phyloP scores from a whole-genome alignment of 2,888 invertebrate genomes.

The Bellardia pandia region DNA sequence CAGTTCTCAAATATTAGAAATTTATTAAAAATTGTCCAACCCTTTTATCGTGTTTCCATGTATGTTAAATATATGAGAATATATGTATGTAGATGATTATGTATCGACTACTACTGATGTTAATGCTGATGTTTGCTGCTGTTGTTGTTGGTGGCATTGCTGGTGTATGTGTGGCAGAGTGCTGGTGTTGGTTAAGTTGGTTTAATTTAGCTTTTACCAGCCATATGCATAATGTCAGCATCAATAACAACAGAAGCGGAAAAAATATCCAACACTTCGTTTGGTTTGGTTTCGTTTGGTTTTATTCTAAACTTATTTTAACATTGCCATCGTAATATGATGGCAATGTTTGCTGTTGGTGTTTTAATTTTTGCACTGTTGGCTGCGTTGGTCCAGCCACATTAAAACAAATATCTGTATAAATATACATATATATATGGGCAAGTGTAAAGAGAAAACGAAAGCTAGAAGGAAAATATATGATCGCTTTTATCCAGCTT shows the following conservation, averaged over 20 bases:
- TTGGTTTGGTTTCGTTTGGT: slow-evolving; percentile 38
- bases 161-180: not conserved
- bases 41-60: not conserved
- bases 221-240: slow-evolving; percentile 66
- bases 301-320: slow-evolving; percentile 29
- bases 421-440: too few species aligned
- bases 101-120: not conserved
- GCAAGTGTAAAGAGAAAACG: slow-evolving; percentile 32
- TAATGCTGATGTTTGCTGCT: not conserved
- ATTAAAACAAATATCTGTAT: slow-evolving; percentile 33
- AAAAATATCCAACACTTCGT: slow-evolving; percentile 57
- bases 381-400: not conserved
- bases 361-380: slow-evolving; percentile 12
- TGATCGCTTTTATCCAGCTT: slow-evolving; percentile 14
- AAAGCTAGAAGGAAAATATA: slow-evolving; percentile 42
- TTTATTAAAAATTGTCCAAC: not conserved
- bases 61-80: not conserved
- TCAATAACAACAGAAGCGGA: slow-evolving; percentile 63
- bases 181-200: slow-evolving; percentile 53
- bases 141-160: not conserved
- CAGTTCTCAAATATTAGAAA: too few species aligned
- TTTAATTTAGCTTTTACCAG: slow-evolving; percentile 58
- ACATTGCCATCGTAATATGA: not conserved
- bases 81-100: not conserved
- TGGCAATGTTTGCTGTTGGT: not conserved